These are phyloP conservation scores for Zaprionus ornatus DNA, from an alignment of 1,140 invertebrate species.

Conservation along the genomic window DNA sequence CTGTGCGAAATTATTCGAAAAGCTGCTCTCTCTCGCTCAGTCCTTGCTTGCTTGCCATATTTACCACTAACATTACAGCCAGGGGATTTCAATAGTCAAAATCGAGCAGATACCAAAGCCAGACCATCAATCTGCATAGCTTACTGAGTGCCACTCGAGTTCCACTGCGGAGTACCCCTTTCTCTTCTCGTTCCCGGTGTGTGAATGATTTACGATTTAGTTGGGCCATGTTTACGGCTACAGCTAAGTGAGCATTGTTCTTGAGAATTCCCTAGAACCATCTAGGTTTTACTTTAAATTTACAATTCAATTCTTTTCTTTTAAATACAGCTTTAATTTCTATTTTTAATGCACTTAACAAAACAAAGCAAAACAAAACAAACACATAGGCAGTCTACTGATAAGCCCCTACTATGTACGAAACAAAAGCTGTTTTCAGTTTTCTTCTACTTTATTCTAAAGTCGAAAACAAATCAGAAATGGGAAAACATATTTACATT, in stretches of 20 bases:
- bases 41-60: constrained; percentile 6
- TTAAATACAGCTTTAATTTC: neutral
- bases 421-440: neutral
- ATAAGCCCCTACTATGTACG: neutral
- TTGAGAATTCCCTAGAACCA: neutral
- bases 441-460: neutral
- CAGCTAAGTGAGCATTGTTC: too few relatives aligned
- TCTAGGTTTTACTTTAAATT: neutral
- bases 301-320: neutral
- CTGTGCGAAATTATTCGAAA: constrained; percentile 51
- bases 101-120: neutral
- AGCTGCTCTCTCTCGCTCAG: constrained; percentile 5
- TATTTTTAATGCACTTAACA: neutral
- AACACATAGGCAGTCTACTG: neutral
- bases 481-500: too few relatives aligned
- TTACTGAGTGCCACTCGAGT: neutral
- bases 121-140: constrained; percentile 1
- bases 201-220: neutral
- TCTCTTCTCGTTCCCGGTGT: neutral
- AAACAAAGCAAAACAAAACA: neutral
- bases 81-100: constrained; percentile 9
- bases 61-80: constrained; percentile 35
- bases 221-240: neutral
- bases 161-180: neutral
- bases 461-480: too few relatives aligned